Conservation (phyloP, 1,140 invertebrate species). For the Melanaphis sacchari region DNA sequence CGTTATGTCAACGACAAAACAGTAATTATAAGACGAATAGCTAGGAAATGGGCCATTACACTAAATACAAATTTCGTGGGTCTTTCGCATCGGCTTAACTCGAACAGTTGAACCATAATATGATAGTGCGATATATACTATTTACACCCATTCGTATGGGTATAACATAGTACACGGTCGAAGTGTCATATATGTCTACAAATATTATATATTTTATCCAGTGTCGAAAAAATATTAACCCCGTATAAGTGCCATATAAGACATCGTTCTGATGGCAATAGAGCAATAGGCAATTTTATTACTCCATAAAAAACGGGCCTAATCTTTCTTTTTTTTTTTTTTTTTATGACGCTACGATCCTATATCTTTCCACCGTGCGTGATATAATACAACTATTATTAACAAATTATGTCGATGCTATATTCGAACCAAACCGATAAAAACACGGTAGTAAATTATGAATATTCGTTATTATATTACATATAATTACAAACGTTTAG, state of each 20-base stretch:
- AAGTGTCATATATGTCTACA: not conserved
- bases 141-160: too few species aligned
- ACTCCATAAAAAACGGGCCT: not conserved
- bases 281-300: not conserved
- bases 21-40: not conserved
- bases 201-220: not conserved
- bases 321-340: not conserved
- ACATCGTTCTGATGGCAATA: not conserved
- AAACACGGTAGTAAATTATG: not conserved
- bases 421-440: not conserved
- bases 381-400: not conserved
- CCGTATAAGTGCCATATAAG: too few species aligned
- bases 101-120: too few species aligned
- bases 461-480: too few species aligned
- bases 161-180: too few species aligned
- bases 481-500: not conserved
- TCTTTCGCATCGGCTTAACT: not conserved
- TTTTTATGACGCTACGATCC: not conserved
- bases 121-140: not conserved
- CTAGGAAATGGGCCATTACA: not conserved
- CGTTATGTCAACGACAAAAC: not conserved
- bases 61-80: not conserved
- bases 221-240: not conserved
- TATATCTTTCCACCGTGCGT: not conserved
- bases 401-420: not conserved